phyloP scores from a whole-genome alignment of 1,140 invertebrate genomes.

The Belonocnema kinseyi region DNA sequence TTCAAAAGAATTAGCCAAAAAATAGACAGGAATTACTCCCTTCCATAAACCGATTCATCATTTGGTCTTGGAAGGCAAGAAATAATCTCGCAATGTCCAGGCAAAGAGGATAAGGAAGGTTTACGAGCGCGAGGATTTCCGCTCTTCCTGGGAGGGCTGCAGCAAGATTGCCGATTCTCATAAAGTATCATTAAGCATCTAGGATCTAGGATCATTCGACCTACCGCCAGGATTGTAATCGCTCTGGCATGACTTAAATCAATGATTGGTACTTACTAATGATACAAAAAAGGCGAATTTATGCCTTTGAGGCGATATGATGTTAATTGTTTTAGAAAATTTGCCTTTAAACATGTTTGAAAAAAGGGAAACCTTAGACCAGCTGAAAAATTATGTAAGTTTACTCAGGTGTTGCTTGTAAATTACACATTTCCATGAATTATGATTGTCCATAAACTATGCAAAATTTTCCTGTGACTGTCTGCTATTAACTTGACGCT shows the following conservation, averaged over 20 bases:
- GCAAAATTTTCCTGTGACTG: background rate
- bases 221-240: conserved; percentile 3
- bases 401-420: background rate
- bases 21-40: no score
- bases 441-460: conserved; percentile 1
- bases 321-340: no score
- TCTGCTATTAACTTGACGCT: background rate
- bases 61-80: background rate
- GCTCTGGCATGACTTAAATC: background rate
- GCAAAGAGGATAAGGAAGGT: conserved; percentile 35
- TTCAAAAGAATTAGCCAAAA: no score
- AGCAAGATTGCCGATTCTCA: background rate
- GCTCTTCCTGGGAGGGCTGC: conserved; percentile 40
- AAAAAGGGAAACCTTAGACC: no score
- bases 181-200: conserved; percentile 3
- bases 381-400: background rate
- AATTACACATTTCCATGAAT: background rate
- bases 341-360: no score
- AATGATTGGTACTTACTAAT: background rate
- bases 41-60: background rate
- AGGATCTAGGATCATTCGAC: conserved; percentile 1
- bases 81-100: background rate
- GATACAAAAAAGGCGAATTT: background rate
- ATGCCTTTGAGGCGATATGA: background rate
- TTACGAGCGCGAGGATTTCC: conserved; percentile 42